phyloP scores from a whole-genome alignment of 2,888 invertebrate species.

The Unio delphinus region DNA sequence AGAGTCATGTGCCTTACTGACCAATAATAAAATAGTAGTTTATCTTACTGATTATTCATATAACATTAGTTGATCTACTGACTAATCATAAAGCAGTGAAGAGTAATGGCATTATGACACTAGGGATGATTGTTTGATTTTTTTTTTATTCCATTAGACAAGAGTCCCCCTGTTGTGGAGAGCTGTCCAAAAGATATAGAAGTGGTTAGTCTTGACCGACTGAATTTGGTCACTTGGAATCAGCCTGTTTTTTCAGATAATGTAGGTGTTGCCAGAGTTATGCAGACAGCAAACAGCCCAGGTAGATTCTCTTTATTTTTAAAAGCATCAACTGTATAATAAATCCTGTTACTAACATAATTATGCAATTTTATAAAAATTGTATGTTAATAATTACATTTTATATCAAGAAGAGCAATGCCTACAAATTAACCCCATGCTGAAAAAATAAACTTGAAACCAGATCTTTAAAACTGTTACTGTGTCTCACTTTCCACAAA shows the following conservation, averaged over 20 bases:
- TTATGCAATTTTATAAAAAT: too few species aligned
- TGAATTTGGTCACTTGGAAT: constrained; percentile 48
- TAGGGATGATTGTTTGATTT: constrained; percentile 1
- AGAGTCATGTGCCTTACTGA: too few species aligned
- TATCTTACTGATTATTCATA: too few species aligned
- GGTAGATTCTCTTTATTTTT: constrained; percentile 30
- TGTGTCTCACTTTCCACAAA: too few species aligned
- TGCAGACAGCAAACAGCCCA: constrained; percentile 46
- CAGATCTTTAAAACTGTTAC: too few species aligned
- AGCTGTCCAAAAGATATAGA: constrained; percentile 48
- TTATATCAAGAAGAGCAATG: too few species aligned
- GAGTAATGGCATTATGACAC: not conserved
- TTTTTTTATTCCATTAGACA: constrained; percentile 40
- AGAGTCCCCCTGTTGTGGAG: constrained; percentile 45
- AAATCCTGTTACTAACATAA: too few species aligned
- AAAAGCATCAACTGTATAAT: not conserved
- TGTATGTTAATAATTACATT: too few species aligned
- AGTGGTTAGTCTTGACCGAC: constrained; percentile 28
- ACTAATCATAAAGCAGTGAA: not conserved
- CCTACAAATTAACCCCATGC: too few species aligned
- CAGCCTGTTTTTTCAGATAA: constrained; percentile 55
- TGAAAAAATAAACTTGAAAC: too few species aligned
- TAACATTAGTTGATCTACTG: too few species aligned
- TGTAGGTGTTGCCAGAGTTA: constrained; percentile 33
- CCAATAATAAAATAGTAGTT: too few species aligned